Percentiles rank a stretch among this genome's conserved stretches.
These are phyloP conservation scores for Carollia perspicillata DNA, from an alignment of 2,113 vertebrate genomes.

Conservation along the genomic window DNA sequence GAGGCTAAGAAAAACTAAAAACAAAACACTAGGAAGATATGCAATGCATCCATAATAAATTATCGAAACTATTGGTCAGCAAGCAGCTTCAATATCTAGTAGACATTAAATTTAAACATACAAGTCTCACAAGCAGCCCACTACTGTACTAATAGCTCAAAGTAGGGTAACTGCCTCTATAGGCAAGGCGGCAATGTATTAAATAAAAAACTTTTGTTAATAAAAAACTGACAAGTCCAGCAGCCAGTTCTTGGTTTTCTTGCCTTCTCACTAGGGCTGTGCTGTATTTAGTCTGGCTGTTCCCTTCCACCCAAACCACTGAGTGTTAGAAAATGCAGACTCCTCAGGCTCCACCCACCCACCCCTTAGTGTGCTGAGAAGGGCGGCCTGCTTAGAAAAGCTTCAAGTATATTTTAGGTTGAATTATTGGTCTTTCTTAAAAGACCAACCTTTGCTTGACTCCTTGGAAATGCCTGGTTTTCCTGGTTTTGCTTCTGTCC, in stretches of 20 bases:
- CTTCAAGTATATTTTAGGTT: neutral
- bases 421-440: neutral
- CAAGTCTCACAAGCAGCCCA: neutral
- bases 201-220: neutral
- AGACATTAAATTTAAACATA: neutral
- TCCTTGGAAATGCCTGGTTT: neutral
- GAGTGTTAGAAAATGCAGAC: neutral
- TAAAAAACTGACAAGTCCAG: neutral
- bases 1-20: neutral
- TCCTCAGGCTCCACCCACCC: neutral
- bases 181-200: neutral
- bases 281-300: neutral
- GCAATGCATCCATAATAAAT: neutral
- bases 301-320: neutral
- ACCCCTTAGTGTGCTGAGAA: neutral
- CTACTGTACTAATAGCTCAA: neutral
- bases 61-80: neutral
- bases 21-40: neutral
- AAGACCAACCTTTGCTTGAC: neutral
- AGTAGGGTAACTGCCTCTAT: neutral
- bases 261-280: neutral
- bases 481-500: neutral
- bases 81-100: neutral
- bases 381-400: neutral
- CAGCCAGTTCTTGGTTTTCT: neutral